Evolutionary conservation across 92 coral and sea anemone genomes (phyloP), one percentile per base, ranked within the genome.

Genomic region (Pocillopora grandis): DNA sequence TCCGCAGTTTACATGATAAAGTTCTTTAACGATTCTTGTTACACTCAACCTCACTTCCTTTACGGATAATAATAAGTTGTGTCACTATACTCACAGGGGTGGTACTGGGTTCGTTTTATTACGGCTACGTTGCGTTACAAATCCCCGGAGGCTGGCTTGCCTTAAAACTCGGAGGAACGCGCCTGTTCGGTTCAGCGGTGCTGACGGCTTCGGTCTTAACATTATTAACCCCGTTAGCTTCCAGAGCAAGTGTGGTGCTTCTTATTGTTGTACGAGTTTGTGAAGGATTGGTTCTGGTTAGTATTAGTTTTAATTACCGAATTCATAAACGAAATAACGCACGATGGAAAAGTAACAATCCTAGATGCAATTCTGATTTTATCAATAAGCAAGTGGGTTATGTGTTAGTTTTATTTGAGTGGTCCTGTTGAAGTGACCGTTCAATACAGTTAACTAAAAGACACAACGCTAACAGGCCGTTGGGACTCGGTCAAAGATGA

Each of bases 81-180:
- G 10, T n/a, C 0, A 3, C 42, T 62, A 10, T 78, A 62, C 60
- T 75, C 66, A 18, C 62, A 96, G 98, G 98, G 15, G 88, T 92
- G 6, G 94, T 96, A 1, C 93, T 96, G 1, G 98, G 98, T 0
- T 94, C 98, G 42, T 94, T 96, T 77, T 96, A 94, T 64, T 96
- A 94, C 78, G 98, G 98, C 13, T 96, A 96, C 70, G 85, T 94
- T 52, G 84, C 94, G 31, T 80, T 92, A 13, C 98, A 96, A 66
- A 86, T 96, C 66, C 92, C 93, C 12, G 98, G 98, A 2, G 98
- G 96, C 0, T 94, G 96, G 94, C 42, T 96, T 71, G 98, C 98
- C 5, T 42, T 92, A 33, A 92, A 87, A 63, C 66, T 94, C 1
- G 98, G 98, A 21, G 98, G 93, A 27, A 94, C 95, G 0, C 90